A percentile compares a stretch with the other conserved stretches of the same genome.
Evolutionary conservation across 2,113 vertebrate genomes (phyloP).

Genomic region (Ramphastos sulfuratus): DNA sequence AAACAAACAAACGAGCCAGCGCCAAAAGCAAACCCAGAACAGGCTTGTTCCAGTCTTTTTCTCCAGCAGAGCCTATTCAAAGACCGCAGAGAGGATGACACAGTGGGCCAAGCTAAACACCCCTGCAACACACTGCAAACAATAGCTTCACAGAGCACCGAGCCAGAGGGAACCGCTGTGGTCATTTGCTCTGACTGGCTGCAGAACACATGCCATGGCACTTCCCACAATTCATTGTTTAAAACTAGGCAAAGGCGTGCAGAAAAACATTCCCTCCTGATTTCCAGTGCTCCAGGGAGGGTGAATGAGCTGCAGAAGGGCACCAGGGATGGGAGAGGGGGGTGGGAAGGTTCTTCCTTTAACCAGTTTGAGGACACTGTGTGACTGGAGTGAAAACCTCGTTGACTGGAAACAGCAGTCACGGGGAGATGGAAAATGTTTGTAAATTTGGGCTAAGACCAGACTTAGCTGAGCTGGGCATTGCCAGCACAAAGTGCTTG

Average conservation of each 20-base stretch:
- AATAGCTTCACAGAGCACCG: conserved; percentile 58
- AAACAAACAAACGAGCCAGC: background rate
- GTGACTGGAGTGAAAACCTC: background rate
- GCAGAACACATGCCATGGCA: conserved; percentile 46
- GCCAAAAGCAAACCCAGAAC: conserved; percentile 60
- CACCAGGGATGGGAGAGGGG: background rate
- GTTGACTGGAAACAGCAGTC: conserved; percentile 2
- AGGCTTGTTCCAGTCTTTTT: conserved; percentile 39
- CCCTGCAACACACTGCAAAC: conserved; percentile 57
- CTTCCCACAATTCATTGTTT: conserved; percentile 60
- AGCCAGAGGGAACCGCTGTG: conserved; percentile 64
- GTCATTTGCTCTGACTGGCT: conserved; percentile 50
- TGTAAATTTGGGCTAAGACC: background rate
- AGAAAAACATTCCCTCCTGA: background rate
- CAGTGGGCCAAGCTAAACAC: conserved; percentile 64
- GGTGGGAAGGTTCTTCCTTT: background rate
- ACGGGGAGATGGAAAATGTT: conserved; percentile 25
- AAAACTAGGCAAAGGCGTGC: background rate
- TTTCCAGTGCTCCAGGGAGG: conserved; percentile 28
- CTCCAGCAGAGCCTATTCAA: conserved; percentile 54
- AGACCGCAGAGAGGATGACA: conserved; percentile 51
- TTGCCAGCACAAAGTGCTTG: background rate
- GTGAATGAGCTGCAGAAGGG: background rate
- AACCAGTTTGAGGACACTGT: background rate
- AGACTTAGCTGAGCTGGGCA: background rate